Evolutionary conservation across 2,888 invertebrate species (phyloP).

Genomic region (Hydriomena furcata): DNA sequence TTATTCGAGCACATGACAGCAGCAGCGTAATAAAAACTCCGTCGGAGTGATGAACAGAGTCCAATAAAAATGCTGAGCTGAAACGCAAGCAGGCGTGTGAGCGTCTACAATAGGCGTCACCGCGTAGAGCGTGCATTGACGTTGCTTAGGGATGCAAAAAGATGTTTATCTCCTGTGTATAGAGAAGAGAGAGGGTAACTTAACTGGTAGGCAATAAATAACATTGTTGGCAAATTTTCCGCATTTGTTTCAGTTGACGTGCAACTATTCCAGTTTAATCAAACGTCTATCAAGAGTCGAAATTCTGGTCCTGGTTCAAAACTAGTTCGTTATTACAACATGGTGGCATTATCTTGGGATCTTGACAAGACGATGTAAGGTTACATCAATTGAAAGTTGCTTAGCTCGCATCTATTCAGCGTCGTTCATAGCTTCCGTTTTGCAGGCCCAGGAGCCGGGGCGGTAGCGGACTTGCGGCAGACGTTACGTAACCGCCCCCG

Average conservation of each 20-base stretch:
- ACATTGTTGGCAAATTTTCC: too few species aligned
- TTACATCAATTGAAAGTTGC: too few species aligned
- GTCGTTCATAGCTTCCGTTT: not conserved
- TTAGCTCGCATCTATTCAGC: constrained; percentile 12
- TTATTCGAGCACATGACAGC: constrained; percentile 24
- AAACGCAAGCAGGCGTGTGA: constrained; percentile 59
- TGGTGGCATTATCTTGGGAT: too few species aligned
- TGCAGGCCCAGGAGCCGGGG: constrained; percentile 29
- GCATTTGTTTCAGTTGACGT: too few species aligned
- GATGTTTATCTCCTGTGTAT: not conserved
- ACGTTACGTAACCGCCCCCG: constrained; percentile 61
- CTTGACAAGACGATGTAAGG: too few species aligned
- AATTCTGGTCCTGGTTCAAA: too few species aligned
- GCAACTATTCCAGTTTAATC: too few species aligned
- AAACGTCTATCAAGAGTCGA: too few species aligned
- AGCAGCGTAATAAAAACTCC: constrained; percentile 44
- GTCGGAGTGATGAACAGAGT: constrained; percentile 42
- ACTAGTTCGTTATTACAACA: too few species aligned
- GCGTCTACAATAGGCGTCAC: constrained; percentile 51
- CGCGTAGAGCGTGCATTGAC: constrained; percentile 45
- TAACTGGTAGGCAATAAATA: too few species aligned
- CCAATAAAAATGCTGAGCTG: constrained; percentile 51
- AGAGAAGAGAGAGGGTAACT: too few species aligned
- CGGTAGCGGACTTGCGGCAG: constrained; percentile 51
- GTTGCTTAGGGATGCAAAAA: constrained; percentile 3